Evolutionary conservation across 2,888 invertebrate species (phyloP), one percentile per base, ranked within the genome.

Genomic region (Eueremaeus valkanovi): DNA sequence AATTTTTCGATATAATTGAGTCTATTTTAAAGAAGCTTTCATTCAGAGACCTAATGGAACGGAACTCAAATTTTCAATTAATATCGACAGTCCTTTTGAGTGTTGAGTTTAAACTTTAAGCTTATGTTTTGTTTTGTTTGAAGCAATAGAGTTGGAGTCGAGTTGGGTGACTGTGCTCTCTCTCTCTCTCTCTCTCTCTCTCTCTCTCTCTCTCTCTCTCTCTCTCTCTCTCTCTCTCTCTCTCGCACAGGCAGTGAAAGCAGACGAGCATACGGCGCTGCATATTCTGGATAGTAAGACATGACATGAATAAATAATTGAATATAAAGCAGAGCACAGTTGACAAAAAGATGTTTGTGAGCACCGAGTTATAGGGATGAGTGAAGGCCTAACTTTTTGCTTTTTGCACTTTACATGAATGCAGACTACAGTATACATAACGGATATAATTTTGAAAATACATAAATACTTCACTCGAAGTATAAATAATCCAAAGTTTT

Each of bases 221-320:
- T n/a, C n/a, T n/a, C n/a, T n/a, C n/a, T n/a, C n/a, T n/a, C n/a
- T n/a, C n/a, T n/a, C n/a, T n/a, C n/a, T n/a, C 18, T 3, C 3
- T 49, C 21, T 8, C 3, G 49, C 16, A 49, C 16, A 49, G 21
- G 55, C 16, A 45, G n/a, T 45, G 45, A 16, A 11, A 45, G 45
- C 11, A n/a, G 11, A 6, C 9, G 45, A 45, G 18, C 45, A 45
- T 24, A 24, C 3, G 49, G 6, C 3, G 18, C 16, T 8, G 3
- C n/a, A 40, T 70, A 70, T 40, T 70, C 42, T 29, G 36, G 24
- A 70, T 45, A 42, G 40, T 42, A 45, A 70, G 45, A 70, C 70
- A 70, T 70, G 70, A 70, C 42, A 40, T 27, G 70, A 70, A 70
- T 70, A 70, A 70, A 70, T 70, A 70, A 70, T 70, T 70, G 45